phyloP scores from a whole-genome alignment of 1,140 invertebrate species.

The Sarcophaga bullata region DNA sequence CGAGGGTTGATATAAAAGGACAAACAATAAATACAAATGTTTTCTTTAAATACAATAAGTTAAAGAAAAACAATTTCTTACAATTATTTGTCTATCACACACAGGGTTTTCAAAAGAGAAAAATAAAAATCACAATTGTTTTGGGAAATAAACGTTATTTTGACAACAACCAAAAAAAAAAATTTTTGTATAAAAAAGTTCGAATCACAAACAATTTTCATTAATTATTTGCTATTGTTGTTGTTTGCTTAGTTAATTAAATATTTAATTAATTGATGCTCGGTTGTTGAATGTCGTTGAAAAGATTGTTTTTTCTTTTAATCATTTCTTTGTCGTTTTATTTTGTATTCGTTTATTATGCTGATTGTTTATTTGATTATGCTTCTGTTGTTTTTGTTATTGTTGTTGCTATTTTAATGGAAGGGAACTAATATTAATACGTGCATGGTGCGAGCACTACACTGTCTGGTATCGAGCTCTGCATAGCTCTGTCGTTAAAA shows the following conservation, averaged over 20 bases:
- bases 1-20: neutral
- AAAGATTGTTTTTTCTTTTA: no score
- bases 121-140: slow-evolving; percentile 25
- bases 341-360: no score
- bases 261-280: neutral
- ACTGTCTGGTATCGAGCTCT: slow-evolving; percentile 44
- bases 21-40: slow-evolving; percentile 12
- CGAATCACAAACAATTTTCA: neutral
- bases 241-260: slow-evolving; percentile 27
- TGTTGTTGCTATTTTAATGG: slow-evolving; percentile 19
- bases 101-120: neutral
- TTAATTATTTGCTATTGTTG: neutral
- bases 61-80: neutral
- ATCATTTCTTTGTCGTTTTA: no score
- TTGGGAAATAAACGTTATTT: neutral
- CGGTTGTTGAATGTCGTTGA: no score
- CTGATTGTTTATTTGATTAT: neutral
- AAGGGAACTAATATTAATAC: neutral
- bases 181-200: neutral
- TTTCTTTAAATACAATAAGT: neutral
- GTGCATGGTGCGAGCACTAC: slow-evolving; percentile 37
- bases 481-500: slow-evolving; percentile 43
- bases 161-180: neutral
- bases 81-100: slow-evolving; percentile 20
- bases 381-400: slow-evolving; percentile 11